Conservation (phyloP, 2,888 invertebrate species). For the Euplagia quadripunctaria region DNA sequence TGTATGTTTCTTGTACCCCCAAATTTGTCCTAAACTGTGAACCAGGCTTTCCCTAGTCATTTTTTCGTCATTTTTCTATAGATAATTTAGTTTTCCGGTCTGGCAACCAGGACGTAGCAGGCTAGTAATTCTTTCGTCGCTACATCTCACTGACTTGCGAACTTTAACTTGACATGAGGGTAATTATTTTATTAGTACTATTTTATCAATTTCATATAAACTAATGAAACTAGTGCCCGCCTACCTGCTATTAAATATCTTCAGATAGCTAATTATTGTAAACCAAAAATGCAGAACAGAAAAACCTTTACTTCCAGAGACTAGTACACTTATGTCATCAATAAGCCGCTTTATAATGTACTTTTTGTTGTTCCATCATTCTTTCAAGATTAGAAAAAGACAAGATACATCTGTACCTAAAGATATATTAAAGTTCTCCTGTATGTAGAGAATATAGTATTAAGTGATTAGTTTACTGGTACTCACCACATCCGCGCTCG, state of each 20-base stretch:
- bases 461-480: background rate
- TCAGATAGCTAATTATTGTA: no score
- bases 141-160: no score
- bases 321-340: background rate
- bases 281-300: no score
- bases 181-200: background rate
- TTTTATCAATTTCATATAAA: background rate
- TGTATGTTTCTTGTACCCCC: no score
- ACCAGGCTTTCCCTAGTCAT: background rate
- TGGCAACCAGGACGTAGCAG: background rate
- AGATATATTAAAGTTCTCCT: no score
- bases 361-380: background rate
- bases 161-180: background rate
- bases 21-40: background rate
- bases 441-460: no score
- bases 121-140: no score
- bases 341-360: background rate
- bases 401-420: no score
- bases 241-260: background rate
- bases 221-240: background rate
- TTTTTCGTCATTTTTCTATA: background rate
- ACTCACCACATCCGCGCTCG: constrained; percentile 86
- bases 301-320: no score
- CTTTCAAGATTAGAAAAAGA: background rate
- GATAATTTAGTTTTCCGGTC: background rate